Base-by-base conservation (phyloP, 2,888 invertebrate genomes). In the Dioctria rufipes region DNA sequence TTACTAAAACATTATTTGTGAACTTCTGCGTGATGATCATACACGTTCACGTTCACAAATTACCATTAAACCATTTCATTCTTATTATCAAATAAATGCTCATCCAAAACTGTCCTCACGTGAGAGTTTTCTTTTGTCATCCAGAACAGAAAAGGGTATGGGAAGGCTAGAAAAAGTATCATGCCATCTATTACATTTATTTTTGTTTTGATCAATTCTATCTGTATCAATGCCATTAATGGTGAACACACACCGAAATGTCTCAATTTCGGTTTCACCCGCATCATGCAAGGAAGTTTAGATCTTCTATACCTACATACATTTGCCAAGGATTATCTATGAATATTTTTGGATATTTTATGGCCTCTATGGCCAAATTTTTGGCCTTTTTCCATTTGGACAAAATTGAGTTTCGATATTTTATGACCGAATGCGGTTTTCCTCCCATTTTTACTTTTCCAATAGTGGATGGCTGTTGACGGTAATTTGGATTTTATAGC, bases 331-430 rank as follows among this genome's bases (percentile, higher is more conserved):
- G 82, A 82, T 82, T 82, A 82, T 80, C 82, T 81, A 82, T 82
- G 82, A 82, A 82, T 82, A 82, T 82, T 82, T 82, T 82, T 81
- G 80, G 82, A 81, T 82, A 82, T 82, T 82, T 82, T 82, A 82
- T 82, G 78, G 66, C 78, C 67, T 63, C 49, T 13, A 25, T 25
- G 13, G 51, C 63, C 25, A 71, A 61, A 78, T 79, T 82, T 25
- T 80, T 77, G 77, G 77, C 77, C 77, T 46, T 77, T 46, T 77
- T 77, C 78, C 82, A 78, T 82, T 80, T 80, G 61, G 75, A 61
- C 65, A 77, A 80, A 82, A 82, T 82, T 82, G 82, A 80, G 80
- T 80, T 80, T 81, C 80, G 75, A 60, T 69, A 80, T 80, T 81
- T 81, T 80, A 81, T 67, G 81, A 43, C 43, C 81, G 77, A 80